phyloP scores from a whole-genome alignment of 2,797 vertebrate species.

The Amblyraja radiata region DNA sequence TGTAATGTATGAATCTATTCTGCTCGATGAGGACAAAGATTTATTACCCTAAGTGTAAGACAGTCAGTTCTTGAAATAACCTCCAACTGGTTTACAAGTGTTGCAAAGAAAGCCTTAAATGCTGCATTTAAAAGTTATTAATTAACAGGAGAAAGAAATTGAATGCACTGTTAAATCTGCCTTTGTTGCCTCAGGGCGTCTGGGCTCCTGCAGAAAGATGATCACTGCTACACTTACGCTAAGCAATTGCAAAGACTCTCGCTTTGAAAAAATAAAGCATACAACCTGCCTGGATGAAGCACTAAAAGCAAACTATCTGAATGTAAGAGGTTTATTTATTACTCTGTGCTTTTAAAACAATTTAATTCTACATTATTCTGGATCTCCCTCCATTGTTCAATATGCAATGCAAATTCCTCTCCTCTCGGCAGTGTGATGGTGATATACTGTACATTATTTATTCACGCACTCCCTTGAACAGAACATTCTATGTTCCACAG shows the following conservation, averaged over 20 bases:
- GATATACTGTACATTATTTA: slow-evolving; percentile 22
- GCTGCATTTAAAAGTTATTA: background rate
- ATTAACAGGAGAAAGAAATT: slow-evolving; percentile 19
- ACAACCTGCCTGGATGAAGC: background rate
- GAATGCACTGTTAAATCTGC: background rate
- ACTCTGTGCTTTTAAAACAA: background rate
- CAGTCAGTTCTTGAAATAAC: slow-evolving; percentile 21
- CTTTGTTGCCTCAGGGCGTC: background rate
- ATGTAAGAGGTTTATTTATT: background rate
- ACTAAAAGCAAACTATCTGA: background rate
- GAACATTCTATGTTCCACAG: background rate
- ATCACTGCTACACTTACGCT: background rate
- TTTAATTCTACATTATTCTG: slow-evolving; percentile 2
- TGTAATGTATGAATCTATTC: slow-evolving; percentile 20
- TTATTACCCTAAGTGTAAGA: slow-evolving; percentile 5
- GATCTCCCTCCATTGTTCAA: background rate
- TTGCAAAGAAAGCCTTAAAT: slow-evolving; percentile 13
- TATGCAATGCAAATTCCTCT: slow-evolving; percentile 21
- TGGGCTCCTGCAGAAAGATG: background rate
- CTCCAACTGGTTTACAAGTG: slow-evolving; percentile 2
- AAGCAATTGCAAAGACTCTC: background rate
- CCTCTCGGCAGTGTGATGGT: background rate
- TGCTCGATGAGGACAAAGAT: slow-evolving; percentile 4
- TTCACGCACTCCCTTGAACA: background rate
- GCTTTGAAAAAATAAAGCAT: slow-evolving; percentile 2